A percentile compares a stretch with the other conserved stretches of the same genome.
Evolutionary conservation across 2,113 vertebrate genomes (phyloP).

Genomic region (Syngnathus typhle): DNA sequence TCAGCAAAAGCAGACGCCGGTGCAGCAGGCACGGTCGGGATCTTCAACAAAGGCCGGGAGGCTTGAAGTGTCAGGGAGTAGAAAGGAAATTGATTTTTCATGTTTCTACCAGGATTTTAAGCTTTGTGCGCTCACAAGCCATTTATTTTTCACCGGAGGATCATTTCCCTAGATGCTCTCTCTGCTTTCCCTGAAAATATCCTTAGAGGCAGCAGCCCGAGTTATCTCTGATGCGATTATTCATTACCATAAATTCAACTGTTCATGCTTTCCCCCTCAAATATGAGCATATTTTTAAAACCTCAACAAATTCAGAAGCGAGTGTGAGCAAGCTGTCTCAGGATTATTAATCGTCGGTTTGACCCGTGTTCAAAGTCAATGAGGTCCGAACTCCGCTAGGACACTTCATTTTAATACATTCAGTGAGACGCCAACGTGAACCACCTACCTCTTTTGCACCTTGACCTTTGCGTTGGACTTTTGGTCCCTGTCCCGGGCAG

Average conservation of each 20-base stretch:
- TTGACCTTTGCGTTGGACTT: conserved; percentile 30
- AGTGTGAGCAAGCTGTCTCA: conserved; percentile 21
- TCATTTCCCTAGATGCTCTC: conserved; percentile 2
- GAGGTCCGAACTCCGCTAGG: conserved; percentile 26
- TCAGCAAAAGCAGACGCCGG: conserved; percentile 26
- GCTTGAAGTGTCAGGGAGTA: conserved; percentile 33
- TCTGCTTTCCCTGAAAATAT: not conserved
- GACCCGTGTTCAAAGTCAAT: conserved; percentile 37
- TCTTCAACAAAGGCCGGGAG: conserved; percentile 50
- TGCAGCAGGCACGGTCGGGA: conserved; percentile 17
- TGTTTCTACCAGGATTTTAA: conserved; percentile 36
- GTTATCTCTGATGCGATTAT: not conserved
- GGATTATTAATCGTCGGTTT: conserved; percentile 38
- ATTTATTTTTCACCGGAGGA: conserved; percentile 10
- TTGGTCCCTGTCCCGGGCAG: conserved; percentile 38
- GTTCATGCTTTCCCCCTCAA: not conserved
- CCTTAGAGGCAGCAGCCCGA: not conserved
- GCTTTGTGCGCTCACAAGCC: conserved; percentile 4
- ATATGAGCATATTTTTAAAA: not conserved
- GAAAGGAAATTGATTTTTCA: conserved; percentile 43
- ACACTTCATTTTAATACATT: conserved; percentile 42
- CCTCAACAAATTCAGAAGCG: not conserved
- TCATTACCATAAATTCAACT: not conserved
- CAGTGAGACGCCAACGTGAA: conserved; percentile 32
- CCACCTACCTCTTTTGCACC: conserved; percentile 43